phyloP scores from a whole-genome alignment of 2,888 invertebrate species.

The Anorthoa munda region DNA sequence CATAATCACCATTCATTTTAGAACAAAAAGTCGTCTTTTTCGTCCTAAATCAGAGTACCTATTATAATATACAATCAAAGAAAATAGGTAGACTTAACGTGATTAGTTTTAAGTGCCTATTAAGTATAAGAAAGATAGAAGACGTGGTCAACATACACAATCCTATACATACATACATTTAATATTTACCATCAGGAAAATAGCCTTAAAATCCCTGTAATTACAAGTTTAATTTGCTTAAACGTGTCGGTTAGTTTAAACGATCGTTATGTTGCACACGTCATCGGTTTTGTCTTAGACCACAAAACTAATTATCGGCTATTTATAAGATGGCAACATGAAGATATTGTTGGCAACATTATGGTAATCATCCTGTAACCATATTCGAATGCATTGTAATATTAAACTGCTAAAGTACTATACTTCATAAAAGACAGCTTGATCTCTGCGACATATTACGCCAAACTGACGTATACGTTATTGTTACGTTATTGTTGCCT shows the following conservation, averaged over 20 bases:
- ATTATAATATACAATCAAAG: conserved; percentile 2
- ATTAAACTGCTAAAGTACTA: background rate
- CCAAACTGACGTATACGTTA: too few relatives aligned
- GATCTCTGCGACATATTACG: too few relatives aligned
- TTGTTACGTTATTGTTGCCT: too few relatives aligned
- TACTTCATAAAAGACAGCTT: too few relatives aligned
- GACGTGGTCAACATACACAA: conserved; percentile 3
- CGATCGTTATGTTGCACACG: conserved; percentile 32
- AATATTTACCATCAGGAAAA: conserved; percentile 42
- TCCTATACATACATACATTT: background rate
- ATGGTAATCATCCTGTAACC: conserved; percentile 5
- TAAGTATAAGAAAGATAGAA: conserved; percentile 18
- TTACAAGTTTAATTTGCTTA: conserved; percentile 51
- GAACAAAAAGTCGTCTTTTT: conserved; percentile 18
- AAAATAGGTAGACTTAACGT: conserved; percentile 8
- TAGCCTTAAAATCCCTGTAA: conserved; percentile 34
- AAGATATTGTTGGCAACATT: conserved; percentile 36
- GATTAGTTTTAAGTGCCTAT: conserved; percentile 8
- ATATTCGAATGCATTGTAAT: conserved; percentile 6
- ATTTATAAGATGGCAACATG: conserved; percentile 46
- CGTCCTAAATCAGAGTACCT: conserved; percentile 9
- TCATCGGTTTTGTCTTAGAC: conserved; percentile 57
- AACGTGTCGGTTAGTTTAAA: conserved; percentile 34
- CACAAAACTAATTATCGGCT: conserved; percentile 47
- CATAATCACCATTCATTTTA: background rate